Evolutionary conservation across 2,113 vertebrate species (phyloP), one percentile per base, ranked within the genome.

Genomic region (Lasiurus borealis): DNA sequence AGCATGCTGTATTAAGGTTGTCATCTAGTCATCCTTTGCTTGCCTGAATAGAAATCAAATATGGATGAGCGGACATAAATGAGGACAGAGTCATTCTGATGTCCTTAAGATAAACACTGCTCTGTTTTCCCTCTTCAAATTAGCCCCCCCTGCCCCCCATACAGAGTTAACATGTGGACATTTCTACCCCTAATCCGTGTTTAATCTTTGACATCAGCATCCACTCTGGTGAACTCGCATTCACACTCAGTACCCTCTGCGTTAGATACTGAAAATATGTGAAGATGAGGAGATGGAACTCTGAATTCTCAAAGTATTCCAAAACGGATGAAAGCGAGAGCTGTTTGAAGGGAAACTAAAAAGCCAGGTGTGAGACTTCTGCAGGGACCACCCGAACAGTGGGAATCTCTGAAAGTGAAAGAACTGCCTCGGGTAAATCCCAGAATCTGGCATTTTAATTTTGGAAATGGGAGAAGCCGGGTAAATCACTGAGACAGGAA

Each of bases 181-280:
- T 73, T 73, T 73, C 76, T 44, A 72, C 25, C 29, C 29, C 48
- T 85, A 27, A 77, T 15, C 50, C 44, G 57, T 62, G 75, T 93
- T 52, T 72, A 76, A 36, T 88, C 68, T 84, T 40, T 77, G 62
- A 78, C 93, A 93, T 54, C 68, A 85, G 27, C 46, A 89, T 73
- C 80, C 5, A 57, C 8, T 73, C 73, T 88, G n/a, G 34, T 27
- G 46, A 93, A 59, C 31, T 62, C 62, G 44, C 8, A 83, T 72
- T 90, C 78, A 80, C 14, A 87, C 64, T 71, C 40, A 69, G 62
- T 54, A 25, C 21, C 69, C 25, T 91, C 57, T 92, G 76, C 76
- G 23, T 52, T 34, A 68, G 57, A 48, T 31, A 50, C 21, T 84
- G 7, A 59, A 69, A 46, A 66, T 73, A 57, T 31, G 71, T 50